A percentile compares a stretch with the other conserved stretches of the same genome.
Conservation (phyloP, 2,888 invertebrate species). For the Nomada fucata region DNA sequence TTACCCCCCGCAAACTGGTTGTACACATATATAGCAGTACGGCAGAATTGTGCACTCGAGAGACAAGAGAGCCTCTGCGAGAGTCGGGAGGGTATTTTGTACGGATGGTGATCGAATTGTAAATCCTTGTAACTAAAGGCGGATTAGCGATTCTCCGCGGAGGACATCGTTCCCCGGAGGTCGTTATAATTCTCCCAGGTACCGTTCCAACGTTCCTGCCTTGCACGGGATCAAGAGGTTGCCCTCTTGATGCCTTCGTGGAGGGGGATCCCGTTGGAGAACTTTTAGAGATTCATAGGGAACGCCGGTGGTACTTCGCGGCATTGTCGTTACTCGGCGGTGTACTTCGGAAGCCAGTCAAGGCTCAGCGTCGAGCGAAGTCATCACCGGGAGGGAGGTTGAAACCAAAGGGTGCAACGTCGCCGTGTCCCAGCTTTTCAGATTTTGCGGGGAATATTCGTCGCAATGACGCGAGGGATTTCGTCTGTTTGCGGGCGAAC, state of each 20-base stretch:
- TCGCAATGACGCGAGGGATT: too few relatives aligned
- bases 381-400: constrained; percentile 33
- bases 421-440: constrained; percentile 22
- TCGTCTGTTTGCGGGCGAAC: too few relatives aligned
- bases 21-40: too few relatives aligned
- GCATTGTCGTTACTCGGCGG: constrained; percentile 47
- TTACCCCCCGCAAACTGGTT: too few relatives aligned
- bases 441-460: too few relatives aligned
- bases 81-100: too few relatives aligned
- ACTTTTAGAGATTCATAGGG: constrained; percentile 66
- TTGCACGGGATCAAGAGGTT: constrained; percentile 33
- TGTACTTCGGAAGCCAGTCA: constrained; percentile 63
- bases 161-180: constrained; percentile 12
- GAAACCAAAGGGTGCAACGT: constrained; percentile 41
- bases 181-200: constrained; percentile 29
- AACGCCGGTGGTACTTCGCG: constrained; percentile 51
- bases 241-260: constrained; percentile 21
- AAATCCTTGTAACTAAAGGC: background rate
- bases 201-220: constrained; percentile 17
- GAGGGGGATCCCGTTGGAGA: constrained; percentile 41
- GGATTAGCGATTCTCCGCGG: constrained; percentile 31
- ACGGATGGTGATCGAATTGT: too few relatives aligned
- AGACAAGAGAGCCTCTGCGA: too few relatives aligned
- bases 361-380: constrained; percentile 29
- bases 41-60: too few relatives aligned